A percentile compares a stretch with the other conserved stretches of the same genome.
These are phyloP conservation scores for Drosophila testacea DNA, from an alignment of 2,888 invertebrate species.

Conservation along the genomic window DNA sequence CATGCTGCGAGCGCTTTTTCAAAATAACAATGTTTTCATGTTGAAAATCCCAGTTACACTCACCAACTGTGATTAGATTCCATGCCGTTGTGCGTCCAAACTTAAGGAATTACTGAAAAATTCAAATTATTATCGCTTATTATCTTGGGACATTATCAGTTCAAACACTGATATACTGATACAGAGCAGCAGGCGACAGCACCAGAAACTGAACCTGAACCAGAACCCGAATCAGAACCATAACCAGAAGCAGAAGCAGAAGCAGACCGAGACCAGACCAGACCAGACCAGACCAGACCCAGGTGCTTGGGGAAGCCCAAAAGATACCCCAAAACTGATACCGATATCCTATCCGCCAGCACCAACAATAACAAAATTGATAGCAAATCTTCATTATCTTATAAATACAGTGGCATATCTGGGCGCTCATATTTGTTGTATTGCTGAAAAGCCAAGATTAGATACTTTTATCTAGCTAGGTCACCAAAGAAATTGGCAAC, in stretches of 20 bases:
- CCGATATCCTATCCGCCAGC: conserved; percentile 73
- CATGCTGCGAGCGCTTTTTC: conserved; percentile 39
- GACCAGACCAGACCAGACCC: conserved; percentile 40
- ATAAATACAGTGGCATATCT: conserved; percentile 70
- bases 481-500: conserved; percentile 75
- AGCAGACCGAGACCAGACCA: conserved; percentile 37
- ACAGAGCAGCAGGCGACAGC: conserved; percentile 60
- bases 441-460: conserved; percentile 83
- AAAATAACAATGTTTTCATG: conserved; percentile 73
- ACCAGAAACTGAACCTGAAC: conserved; percentile 36
- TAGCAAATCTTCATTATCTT: conserved; percentile 85
- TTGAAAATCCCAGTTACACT: conserved; percentile 84
- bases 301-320: conserved; percentile 47
- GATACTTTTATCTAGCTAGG: conserved; percentile 84
- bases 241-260: conserved; percentile 27
- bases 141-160: conserved; percentile 85
- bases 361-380: conserved; percentile 72
- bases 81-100: conserved; percentile 76
- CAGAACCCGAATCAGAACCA: conserved; percentile 27
- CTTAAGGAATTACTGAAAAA: conserved; percentile 84
- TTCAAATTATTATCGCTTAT: conserved; percentile 85
- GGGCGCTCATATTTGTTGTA: conserved; percentile 49
- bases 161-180: conserved; percentile 84
- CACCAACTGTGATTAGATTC: conserved; percentile 84
- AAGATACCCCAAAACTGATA: conserved; percentile 77